Percentiles rank a stretch among this genome's conserved stretches.
phyloP scores from a whole-genome alignment of 2,113 vertebrate species.

The Mus pahari region DNA sequence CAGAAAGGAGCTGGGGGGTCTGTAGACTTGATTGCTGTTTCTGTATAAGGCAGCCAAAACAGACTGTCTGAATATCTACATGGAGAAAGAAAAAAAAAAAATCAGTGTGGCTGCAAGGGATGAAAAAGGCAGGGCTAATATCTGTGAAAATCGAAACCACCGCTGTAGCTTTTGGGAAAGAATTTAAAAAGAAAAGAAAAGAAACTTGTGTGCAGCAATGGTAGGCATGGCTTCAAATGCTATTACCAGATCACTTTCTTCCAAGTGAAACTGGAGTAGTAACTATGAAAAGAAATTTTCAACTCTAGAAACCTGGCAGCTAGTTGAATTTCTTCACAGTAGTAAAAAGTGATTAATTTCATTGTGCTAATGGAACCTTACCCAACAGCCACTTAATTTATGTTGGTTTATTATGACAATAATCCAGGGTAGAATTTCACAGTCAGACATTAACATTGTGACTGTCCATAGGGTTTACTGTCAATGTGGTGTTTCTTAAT shows the following conservation, averaged over 20 bases:
- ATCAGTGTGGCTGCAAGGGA: background rate
- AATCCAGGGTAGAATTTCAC: constrained; percentile 67
- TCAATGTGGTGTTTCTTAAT: constrained; percentile 4
- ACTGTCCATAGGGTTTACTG: constrained; percentile 15
- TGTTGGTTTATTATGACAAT: constrained; percentile 80
- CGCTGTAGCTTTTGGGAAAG: constrained; percentile 56
- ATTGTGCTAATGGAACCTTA: constrained; percentile 66
- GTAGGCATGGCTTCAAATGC: background rate
- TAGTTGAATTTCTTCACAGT: constrained; percentile 70
- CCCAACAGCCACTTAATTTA: constrained; percentile 83
- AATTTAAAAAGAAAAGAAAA: background rate
- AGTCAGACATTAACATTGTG: constrained; percentile 58
- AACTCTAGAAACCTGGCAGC: background rate
- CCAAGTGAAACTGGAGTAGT: constrained; percentile 17
- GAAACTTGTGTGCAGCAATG: background rate
- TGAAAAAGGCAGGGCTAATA: background rate
- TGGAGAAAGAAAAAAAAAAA: constrained; percentile 22
- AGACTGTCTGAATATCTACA: background rate
- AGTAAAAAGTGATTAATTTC: constrained; percentile 49
- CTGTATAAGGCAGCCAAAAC: background rate
- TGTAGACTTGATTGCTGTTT: constrained; percentile 16
- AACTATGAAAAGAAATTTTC: constrained; percentile 43
- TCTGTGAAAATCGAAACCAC: background rate
- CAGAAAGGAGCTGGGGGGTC: background rate
- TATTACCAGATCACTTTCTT: constrained; percentile 59